Percentiles rank a stretch among this genome's conserved stretches.
These are phyloP conservation scores for Zaprionus africanus DNA, from an alignment of 1,140 invertebrate species.

Conservation along the genomic window DNA sequence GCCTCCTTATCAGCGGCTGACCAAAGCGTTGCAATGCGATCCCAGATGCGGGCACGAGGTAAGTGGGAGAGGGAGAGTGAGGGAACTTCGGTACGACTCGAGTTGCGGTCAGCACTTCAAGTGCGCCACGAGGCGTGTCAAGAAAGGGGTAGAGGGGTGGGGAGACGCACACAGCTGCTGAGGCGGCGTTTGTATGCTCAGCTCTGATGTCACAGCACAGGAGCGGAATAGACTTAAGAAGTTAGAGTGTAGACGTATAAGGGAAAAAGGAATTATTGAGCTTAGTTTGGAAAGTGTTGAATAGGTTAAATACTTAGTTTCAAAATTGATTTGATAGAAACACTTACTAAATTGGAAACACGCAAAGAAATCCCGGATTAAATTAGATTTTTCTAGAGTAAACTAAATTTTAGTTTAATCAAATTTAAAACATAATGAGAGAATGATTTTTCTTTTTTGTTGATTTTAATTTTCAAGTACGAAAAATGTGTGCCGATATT, in stretches of 20 bases:
- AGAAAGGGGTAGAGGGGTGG: neutral
- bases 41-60: constrained; percentile 84
- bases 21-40: constrained; percentile 84
- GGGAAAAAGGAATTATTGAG: neutral
- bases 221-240: constrained; percentile 12
- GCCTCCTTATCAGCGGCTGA: constrained; percentile 83
- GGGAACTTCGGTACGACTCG: constrained; percentile 11
- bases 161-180: neutral
- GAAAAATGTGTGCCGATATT: no score
- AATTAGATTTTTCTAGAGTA: no score
- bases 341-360: no score
- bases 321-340: no score
- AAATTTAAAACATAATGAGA: no score
- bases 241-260: neutral
- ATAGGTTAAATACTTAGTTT: no score
- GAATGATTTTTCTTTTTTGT: no score
- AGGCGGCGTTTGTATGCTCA: neutral
- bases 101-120: constrained; percentile 37
- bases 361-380: no score
- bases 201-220: constrained; percentile 58
- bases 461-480: no score
- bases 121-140: neutral
- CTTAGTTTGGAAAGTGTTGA: neutral
- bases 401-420: no score
- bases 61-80: constrained; percentile 39